These are phyloP conservation scores for Acanthisitta chloris DNA, from an alignment of 2,113 vertebrate species.

Conservation along the genomic window DNA sequence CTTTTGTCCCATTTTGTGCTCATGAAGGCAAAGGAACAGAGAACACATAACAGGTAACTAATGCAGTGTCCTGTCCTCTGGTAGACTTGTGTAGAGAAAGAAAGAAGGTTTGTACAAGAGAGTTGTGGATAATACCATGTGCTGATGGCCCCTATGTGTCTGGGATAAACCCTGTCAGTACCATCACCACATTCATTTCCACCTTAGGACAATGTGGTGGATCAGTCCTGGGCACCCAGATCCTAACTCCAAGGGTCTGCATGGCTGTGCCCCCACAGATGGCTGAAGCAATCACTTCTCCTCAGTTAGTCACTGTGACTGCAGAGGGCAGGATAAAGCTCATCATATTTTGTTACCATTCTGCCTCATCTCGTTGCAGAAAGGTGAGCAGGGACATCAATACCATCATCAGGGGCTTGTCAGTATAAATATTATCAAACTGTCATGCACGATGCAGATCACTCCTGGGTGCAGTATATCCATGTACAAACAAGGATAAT, in stretches of 20 bases:
- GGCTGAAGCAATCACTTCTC: neutral
- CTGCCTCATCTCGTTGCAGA: neutral
- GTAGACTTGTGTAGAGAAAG: neutral
- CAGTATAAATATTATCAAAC: neutral
- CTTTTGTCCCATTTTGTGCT: neutral
- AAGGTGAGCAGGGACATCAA: neutral
- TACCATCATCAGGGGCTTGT: fast-evolving
- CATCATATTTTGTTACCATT: neutral
- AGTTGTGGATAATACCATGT: fast-evolving
- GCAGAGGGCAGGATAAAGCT: neutral
- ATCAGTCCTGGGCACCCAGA: neutral
- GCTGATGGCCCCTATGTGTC: neutral
- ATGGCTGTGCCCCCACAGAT: neutral
- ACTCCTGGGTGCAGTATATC: neutral
- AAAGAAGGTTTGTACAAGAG: neutral
- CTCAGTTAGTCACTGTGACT: neutral
- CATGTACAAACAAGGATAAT: neutral
- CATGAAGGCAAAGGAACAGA: neutral
- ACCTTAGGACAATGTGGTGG: neutral
- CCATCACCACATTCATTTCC: neutral
- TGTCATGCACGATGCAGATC: fast-evolving
- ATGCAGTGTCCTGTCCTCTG: neutral
- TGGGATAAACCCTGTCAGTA: neutral
- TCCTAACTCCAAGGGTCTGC: neutral
- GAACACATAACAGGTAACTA: neutral